Base-by-base conservation (phyloP, 2,113 vertebrate species). In the Cryptotis parvus region DNA sequence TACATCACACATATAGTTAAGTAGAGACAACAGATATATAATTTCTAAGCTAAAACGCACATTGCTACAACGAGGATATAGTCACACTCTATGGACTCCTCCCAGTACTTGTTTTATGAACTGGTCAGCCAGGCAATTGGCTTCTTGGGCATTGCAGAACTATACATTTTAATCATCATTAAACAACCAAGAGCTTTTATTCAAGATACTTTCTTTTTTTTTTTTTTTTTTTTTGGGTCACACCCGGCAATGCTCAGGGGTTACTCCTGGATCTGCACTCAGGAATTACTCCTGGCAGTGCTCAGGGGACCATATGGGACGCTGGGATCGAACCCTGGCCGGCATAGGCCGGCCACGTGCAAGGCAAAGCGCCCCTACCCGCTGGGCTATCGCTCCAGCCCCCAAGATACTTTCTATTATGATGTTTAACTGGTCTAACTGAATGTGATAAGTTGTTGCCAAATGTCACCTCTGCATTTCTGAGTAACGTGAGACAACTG, bases 121-220 rank as follows among this genome's bases (percentile, higher is more conserved):
- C 55, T 80, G 15, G 52, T 81, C 63, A 5, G 6, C 66, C 75
- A n/a, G 39, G 27, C 74, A 75, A 45, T 26, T 77, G 74, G 76
- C 15, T 33, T 94, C 69, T 88, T 58, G 65, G 87, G 75, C 37
- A 89, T 91, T 94, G 72, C n/a, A 61, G 45, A 65, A 45, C n/a
- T 68, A 85, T 52, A 74, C n/a, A 84, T 90, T 95, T 95, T 79
- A 91, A 85, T 49, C 79, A 77, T 73, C 66, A 83, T 24, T 35
- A 9, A 31, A 94, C 89, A 11, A 65, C 58, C 11, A 31, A 73
- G 29, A 70, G 58, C 55, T 63, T 92, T 94, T 55, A 79, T 85
- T 72, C 83, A 37, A 31, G 3, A 63, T 22, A 63, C 16, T 52
- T 10, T 52, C 10, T 52, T 52, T 52, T 9, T 49, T 49, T 49